A percentile compares a stretch with the other conserved stretches of the same genome.
These are phyloP conservation scores for Lasioglossum malachurum DNA, from an alignment of 2,888 invertebrate species.

Conservation along the genomic window DNA sequence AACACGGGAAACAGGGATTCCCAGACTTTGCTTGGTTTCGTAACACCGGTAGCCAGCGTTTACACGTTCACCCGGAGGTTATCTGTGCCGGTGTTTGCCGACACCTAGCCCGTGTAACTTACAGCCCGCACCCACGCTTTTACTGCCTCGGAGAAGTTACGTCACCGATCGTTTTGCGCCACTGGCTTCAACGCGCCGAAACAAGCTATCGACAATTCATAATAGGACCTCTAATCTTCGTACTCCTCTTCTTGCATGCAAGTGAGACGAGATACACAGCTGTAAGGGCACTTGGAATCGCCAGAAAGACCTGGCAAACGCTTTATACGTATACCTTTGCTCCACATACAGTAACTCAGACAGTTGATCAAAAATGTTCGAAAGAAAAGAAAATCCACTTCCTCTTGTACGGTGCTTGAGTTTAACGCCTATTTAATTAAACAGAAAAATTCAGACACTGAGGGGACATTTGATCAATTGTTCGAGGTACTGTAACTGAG, in stretches of 20 bases:
- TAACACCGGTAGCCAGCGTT: conserved; percentile 83
- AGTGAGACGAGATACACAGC: background rate
- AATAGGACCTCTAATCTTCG: background rate
- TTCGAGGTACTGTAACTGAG: too few species aligned
- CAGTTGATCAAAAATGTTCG: too few species aligned
- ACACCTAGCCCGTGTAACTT: conserved; percentile 64
- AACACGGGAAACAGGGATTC: conserved; percentile 82
- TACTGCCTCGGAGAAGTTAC: conserved; percentile 20
- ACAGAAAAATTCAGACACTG: too few species aligned
- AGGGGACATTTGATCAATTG: too few species aligned
- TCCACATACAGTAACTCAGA: too few species aligned
- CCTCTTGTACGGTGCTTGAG: too few species aligned
- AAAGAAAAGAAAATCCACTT: too few species aligned
- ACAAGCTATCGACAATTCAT: background rate
- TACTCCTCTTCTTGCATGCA: background rate
- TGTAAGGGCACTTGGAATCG: background rate
- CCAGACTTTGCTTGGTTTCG: conserved; percentile 80
- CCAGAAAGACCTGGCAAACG: too few species aligned
- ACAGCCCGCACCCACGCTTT: conserved; percentile 44
- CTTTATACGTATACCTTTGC: too few species aligned
- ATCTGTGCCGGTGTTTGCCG: conserved; percentile 73
- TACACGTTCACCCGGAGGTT: conserved; percentile 78
- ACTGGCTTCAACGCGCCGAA: background rate
- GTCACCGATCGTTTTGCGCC: conserved; percentile 13
- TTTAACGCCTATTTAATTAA: too few species aligned